Conservation (phyloP, 1,140 invertebrate species). For the Hormaphis cornu region DNA sequence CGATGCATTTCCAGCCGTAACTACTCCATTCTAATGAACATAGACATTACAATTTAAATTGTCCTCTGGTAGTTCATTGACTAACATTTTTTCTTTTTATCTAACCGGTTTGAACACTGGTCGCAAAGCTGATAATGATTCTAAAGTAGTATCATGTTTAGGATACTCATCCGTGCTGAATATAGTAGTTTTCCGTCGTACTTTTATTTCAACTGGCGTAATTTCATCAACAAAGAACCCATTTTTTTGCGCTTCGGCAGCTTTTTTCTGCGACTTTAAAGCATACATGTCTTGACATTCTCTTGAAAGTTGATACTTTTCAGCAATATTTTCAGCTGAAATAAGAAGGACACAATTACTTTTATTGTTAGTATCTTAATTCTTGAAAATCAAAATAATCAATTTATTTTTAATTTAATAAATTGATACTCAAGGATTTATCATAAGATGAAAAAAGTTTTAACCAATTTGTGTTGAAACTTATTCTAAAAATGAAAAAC, state of each 20-base stretch:
- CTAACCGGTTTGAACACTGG: constrained; percentile 54
- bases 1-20: constrained; percentile 70
- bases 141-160: constrained; percentile 50
- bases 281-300: constrained; percentile 70
- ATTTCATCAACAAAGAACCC: constrained; percentile 66
- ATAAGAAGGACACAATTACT: constrained; percentile 34
- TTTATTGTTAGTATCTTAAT: too few relatives aligned
- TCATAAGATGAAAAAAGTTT: too few relatives aligned
- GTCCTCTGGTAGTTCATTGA: neutral
- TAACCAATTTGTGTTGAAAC: too few relatives aligned
- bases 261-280: constrained; percentile 59
- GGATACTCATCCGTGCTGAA: constrained; percentile 58
- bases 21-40: constrained; percentile 51
- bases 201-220: constrained; percentile 49
- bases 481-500: too few relatives aligned
- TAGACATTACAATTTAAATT: neutral
- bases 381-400: too few relatives aligned
- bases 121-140: constrained; percentile 52
- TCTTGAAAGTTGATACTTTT: constrained; percentile 57
- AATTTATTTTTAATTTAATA: too few relatives aligned
- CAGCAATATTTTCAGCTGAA: constrained; percentile 68
- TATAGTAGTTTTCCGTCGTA: constrained; percentile 46
- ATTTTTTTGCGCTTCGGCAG: constrained; percentile 52
- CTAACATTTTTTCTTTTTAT: neutral
- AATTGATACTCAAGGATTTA: too few relatives aligned